A percentile compares a stretch with the other conserved stretches of the same genome.
phyloP scores from a whole-genome alignment of 92 coral and sea anemone species.

The Metridium senile region DNA sequence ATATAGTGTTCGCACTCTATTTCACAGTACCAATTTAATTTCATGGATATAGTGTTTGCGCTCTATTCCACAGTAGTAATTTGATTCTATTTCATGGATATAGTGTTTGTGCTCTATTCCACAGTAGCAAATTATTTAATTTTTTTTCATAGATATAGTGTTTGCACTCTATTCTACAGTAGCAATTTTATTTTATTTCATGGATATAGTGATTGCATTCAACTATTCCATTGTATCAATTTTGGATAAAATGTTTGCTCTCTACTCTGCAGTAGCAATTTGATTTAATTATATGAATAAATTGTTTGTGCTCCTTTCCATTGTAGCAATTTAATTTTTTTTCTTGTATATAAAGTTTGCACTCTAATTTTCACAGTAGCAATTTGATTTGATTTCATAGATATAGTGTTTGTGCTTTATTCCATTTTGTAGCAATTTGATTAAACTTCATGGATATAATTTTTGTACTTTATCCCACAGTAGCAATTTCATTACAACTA shows the following conservation, averaged over 20 bases:
- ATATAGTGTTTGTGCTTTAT: not conserved
- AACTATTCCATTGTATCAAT: no score
- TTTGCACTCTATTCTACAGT: not conserved
- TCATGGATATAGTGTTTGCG: not conserved
- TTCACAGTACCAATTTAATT: not conserved
- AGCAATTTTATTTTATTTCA: not conserved
- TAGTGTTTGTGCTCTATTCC: not conserved
- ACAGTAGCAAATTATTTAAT: not conserved
- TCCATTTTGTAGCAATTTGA: no score
- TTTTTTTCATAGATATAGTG: not conserved
- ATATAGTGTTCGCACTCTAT: not conserved
- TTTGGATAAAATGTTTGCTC: no score
- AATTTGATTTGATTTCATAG: not conserved
- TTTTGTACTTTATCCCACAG: no score
- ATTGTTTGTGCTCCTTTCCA: no score
- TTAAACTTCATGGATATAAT: no score
- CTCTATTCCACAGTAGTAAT: not conserved
- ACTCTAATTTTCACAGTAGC: not conserved
- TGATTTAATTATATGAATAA: not conserved
- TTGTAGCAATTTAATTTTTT: not conserved
- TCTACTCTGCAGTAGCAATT: not conserved
- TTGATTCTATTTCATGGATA: not conserved
- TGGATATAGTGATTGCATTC: not conserved
- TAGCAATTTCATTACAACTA: no score
- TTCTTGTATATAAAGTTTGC: not conserved